phyloP scores from a whole-genome alignment of 2,797 vertebrate species.

The Takifugu ocellatus region DNA sequence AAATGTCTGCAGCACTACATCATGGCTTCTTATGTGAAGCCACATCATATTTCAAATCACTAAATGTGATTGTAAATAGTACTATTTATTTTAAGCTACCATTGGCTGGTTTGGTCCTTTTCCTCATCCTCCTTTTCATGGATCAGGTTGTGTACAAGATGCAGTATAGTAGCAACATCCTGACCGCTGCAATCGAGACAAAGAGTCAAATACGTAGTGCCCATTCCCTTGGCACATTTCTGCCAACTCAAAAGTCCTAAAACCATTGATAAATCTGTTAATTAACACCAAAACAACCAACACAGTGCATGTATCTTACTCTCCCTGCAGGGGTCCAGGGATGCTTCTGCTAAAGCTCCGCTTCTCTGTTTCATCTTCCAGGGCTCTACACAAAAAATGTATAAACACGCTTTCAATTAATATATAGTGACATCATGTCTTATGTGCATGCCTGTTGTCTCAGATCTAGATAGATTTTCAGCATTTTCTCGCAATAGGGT shows the following conservation, averaged over 20 bases:
- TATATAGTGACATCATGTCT: too few species aligned
- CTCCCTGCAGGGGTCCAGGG: conserved; percentile 92
- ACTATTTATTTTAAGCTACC: conserved; percentile 67
- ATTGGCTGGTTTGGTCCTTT: conserved; percentile 68
- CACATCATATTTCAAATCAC: neutral
- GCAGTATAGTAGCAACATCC: conserved; percentile 88
- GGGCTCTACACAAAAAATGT: conserved; percentile 51
- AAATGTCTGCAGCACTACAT: neutral
- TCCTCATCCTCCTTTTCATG: conserved; percentile 85
- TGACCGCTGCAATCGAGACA: conserved; percentile 79
- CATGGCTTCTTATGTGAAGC: neutral
- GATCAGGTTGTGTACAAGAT: conserved; percentile 91
- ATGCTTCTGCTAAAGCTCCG: conserved; percentile 79
- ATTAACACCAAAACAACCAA: too few species aligned
- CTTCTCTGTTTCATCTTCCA: conserved; percentile 66
- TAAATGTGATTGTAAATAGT: too few species aligned
- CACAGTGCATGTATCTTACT: conserved; percentile 71
- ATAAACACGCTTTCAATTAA: neutral
- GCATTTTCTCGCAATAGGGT: too few species aligned
- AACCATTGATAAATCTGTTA: too few species aligned
- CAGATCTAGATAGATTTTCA: too few species aligned
- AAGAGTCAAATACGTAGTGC: neutral
- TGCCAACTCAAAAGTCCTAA: neutral
- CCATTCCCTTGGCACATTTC: neutral
- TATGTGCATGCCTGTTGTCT: too few species aligned